These are phyloP conservation scores for Cherax quadricarinatus DNA, from an alignment of 1,140 invertebrate genomes.

Conservation along the genomic window DNA sequence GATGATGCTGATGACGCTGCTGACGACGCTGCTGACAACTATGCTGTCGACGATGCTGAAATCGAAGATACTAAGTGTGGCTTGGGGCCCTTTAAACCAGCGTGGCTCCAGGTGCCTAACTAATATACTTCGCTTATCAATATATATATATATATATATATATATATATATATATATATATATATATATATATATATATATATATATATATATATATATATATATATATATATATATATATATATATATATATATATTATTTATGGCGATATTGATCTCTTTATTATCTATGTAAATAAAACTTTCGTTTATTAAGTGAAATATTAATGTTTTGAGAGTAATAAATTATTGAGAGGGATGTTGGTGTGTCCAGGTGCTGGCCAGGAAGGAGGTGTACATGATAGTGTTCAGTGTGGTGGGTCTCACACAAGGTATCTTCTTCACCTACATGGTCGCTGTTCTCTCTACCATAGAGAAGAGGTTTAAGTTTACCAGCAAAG, in stretches of 20 bases:
- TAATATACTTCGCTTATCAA: neutral
- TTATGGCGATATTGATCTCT: too few species aligned
- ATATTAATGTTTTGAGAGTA: too few species aligned
- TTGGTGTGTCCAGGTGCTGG: constrained; percentile 5
- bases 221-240: too few species aligned
- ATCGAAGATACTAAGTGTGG: constrained; percentile 13
- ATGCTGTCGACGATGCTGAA: neutral
- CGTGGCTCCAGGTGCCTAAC: constrained; percentile 19
- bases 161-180: too few species aligned
- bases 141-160: too few species aligned
- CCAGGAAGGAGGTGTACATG: constrained; percentile 44
- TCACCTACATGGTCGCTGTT: constrained; percentile 33
- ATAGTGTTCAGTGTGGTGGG: constrained; percentile 31
- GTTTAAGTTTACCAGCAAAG: constrained; percentile 42
- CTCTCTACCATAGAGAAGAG: constrained; percentile 84
- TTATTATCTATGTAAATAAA: too few species aligned
- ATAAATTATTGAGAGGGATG: too few species aligned
- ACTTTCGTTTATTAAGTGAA: too few species aligned
- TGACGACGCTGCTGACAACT: neutral
- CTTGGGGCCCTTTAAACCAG: constrained; percentile 2
- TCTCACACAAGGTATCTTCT: constrained; percentile 23
- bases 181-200: too few species aligned
- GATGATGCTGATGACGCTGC: too few species aligned
- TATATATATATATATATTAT: too few species aligned
- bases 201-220: too few species aligned